phyloP scores from a whole-genome alignment of 1,140 invertebrate genomes.

The Nomia melanderi region DNA sequence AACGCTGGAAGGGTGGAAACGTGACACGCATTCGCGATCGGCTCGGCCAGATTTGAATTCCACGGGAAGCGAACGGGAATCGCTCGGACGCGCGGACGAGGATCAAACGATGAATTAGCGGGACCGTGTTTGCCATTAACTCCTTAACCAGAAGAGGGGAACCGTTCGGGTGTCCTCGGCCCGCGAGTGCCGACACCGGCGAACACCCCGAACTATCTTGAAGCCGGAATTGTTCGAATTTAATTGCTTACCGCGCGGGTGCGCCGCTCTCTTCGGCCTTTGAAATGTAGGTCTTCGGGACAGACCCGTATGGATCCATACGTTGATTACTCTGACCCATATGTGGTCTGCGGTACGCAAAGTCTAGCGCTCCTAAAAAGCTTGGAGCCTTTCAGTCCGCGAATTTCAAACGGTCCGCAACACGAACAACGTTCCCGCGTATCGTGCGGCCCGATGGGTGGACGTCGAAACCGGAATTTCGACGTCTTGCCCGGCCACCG shows the following conservation, averaged over 20 bases:
- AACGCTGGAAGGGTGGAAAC: conserved; percentile 21
- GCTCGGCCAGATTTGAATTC: conserved; percentile 27
- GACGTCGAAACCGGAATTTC: too few species aligned
- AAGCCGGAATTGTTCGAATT: not conserved
- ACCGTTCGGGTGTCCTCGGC: too few species aligned
- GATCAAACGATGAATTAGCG: conserved; percentile 57
- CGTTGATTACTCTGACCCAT: not conserved
- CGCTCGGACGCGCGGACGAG: conserved; percentile 27
- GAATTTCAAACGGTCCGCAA: not conserved
- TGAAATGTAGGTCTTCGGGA: not conserved
- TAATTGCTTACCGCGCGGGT: not conserved
- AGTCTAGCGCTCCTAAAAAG: not conserved
- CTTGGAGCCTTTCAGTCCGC: not conserved
- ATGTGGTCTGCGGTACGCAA: not conserved
- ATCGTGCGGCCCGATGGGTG: too few species aligned
- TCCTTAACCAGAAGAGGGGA: not conserved
- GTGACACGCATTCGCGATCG: conserved; percentile 28
- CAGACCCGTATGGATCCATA: not conserved
- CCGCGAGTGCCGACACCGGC: too few species aligned
- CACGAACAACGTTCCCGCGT: too few species aligned
- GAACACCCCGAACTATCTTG: too few species aligned
- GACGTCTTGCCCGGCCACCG: too few species aligned
- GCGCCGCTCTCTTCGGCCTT: not conserved
- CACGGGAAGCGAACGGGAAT: conserved; percentile 36
- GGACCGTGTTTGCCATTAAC: conserved; percentile 48